Evolutionary conservation across 2,113 vertebrate genomes (phyloP).

Genomic region (Oceanites oceanicus): DNA sequence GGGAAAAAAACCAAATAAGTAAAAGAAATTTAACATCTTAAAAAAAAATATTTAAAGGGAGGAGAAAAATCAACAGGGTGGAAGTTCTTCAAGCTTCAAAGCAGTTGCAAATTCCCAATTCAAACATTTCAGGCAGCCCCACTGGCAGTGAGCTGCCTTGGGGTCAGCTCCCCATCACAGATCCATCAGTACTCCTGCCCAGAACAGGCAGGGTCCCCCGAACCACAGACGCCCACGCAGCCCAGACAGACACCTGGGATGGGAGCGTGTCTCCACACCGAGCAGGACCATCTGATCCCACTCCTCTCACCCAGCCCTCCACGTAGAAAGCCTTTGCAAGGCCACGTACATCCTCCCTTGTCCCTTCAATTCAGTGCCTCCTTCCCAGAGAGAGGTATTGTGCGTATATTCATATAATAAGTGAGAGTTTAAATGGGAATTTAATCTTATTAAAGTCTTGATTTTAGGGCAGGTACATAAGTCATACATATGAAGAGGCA

Average conservation of each 20-base stretch:
- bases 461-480: constrained; percentile 9
- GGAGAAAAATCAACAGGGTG: constrained; percentile 28
- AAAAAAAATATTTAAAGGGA: background rate
- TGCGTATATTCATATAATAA: background rate
- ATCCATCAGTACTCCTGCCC: rapidly evolving
- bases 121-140: constrained; percentile 16
- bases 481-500: background rate
- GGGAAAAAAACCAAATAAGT: constrained; percentile 56
- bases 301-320: background rate
- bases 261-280: rapidly evolving
- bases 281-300: background rate
- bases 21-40: constrained; percentile 58
- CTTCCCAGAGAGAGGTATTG: background rate
- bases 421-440: constrained; percentile 2
- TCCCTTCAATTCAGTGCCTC: background rate
- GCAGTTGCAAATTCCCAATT: constrained; percentile 34
- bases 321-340: background rate
- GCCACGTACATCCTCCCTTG: rapidly evolving
- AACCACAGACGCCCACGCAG: rapidly evolving
- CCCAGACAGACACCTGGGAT: background rate
- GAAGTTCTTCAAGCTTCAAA: constrained; percentile 66
- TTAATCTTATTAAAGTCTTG: constrained; percentile 5
- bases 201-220: background rate
- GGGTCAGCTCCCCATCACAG: background rate
- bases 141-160: background rate